Conservation (phyloP, 2,797 vertebrate species). For the Fringilla coelebs region DNA sequence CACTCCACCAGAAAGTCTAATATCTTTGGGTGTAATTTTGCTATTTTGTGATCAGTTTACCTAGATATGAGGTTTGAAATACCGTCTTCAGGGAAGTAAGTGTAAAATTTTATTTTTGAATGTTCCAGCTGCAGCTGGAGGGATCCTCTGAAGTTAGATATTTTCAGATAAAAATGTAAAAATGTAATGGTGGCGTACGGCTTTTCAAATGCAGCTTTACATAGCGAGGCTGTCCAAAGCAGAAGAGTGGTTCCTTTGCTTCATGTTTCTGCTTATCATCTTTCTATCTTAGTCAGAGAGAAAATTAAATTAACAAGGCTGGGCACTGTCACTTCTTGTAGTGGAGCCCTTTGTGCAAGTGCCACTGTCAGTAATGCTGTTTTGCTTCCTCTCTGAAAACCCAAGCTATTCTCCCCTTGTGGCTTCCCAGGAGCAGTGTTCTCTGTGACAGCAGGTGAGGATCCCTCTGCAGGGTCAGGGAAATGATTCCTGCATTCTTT, state of each 20-base stretch:
- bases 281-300: neutral
- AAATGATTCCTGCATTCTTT: rapidly evolving
- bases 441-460: neutral
- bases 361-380: neutral
- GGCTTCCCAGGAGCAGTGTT: neutral
- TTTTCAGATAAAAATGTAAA: neutral
- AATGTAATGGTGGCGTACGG: neutral
- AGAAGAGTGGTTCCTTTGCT: neutral
- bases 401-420: neutral
- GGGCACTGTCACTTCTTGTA: neutral
- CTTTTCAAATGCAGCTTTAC: neutral
- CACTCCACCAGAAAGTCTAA: neutral
- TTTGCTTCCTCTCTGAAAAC: neutral
- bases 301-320: neutral
- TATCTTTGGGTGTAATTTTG: neutral
- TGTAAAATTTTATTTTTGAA: neutral
- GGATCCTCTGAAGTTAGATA: neutral
- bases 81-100: neutral
- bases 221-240: neutral
- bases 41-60: neutral
- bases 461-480: neutral
- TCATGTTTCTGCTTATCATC: neutral
- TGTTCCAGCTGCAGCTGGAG: neutral
- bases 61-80: neutral
- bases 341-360: neutral